A percentile compares a stretch with the other conserved stretches of the same genome.
Conservation (phyloP, 2,888 invertebrate genomes). For the Drosophila gaucha region DNA sequence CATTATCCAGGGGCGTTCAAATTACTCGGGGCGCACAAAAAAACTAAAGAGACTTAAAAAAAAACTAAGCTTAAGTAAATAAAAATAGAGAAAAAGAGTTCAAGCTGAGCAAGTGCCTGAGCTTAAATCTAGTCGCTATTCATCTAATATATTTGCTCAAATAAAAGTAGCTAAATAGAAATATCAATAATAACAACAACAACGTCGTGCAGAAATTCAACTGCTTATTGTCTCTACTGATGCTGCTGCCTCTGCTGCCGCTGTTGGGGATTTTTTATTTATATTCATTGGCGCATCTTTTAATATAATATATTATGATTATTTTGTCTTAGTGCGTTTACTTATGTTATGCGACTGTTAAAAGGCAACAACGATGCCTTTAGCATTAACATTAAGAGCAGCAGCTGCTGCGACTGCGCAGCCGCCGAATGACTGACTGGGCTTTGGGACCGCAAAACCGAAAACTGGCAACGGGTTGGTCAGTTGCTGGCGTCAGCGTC, state of each 20-base stretch:
- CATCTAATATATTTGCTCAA: constrained; percentile 53
- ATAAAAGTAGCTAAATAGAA: constrained; percentile 62
- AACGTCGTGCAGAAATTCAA: too few species aligned
- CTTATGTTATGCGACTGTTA: constrained; percentile 67
- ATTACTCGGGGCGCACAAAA: constrained; percentile 10
- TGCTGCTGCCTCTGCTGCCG: neutral
- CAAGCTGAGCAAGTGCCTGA: constrained; percentile 27
- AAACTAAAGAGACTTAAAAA: constrained; percentile 16
- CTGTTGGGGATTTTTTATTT: constrained; percentile 1
- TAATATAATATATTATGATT: constrained; percentile 37
- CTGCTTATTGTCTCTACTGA: constrained; percentile 11
- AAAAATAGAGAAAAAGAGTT: constrained; percentile 21
- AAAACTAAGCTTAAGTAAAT: constrained; percentile 11
- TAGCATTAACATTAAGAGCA: constrained; percentile 47
- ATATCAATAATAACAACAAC: constrained; percentile 52
- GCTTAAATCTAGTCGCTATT: constrained; percentile 15
- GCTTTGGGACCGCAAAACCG: constrained; percentile 26
- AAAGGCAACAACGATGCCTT: constrained; percentile 37
- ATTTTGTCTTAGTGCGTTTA: constrained; percentile 53
- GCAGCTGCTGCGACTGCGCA: constrained; percentile 14
- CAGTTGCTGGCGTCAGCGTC: constrained; percentile 49
- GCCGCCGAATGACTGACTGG: constrained; percentile 41
- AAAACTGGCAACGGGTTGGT: constrained; percentile 61
- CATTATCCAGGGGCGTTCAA: constrained; percentile 42
- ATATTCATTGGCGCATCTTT: constrained; percentile 20